phyloP scores from a whole-genome alignment of 2,797 vertebrate species.

The Amazona ochrocephala region DNA sequence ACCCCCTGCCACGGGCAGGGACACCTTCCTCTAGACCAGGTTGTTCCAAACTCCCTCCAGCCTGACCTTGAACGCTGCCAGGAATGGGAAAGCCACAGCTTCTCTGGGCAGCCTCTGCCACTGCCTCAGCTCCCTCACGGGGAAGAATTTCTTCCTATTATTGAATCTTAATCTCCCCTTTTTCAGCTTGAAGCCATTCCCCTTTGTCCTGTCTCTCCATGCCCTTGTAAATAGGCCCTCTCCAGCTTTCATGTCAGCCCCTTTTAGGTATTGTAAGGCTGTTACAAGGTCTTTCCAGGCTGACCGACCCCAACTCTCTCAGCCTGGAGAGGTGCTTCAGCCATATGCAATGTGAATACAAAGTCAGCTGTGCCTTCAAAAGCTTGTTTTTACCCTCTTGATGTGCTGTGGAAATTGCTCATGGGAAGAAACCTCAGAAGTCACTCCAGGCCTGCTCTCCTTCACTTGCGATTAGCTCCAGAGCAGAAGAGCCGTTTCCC shows the following conservation, averaged over 20 bases:
- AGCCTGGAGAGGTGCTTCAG: background rate
- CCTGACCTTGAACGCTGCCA: background rate
- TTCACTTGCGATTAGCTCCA: background rate
- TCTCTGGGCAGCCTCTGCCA: background rate
- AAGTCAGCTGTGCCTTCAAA: background rate
- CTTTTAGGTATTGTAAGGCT: background rate
- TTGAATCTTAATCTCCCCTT: background rate
- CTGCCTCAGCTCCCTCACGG: background rate
- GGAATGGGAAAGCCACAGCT: background rate
- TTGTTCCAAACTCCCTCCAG: background rate
- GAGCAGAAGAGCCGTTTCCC: background rate
- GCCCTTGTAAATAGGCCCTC: background rate
- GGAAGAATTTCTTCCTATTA: background rate
- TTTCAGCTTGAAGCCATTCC: background rate
- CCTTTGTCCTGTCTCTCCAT: background rate
- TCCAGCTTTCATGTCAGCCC: background rate
- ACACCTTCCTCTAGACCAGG: background rate
- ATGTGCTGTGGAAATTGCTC: background rate
- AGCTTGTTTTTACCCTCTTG: background rate
- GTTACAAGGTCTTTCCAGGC: background rate
- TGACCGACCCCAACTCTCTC: background rate
- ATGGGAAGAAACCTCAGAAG: background rate
- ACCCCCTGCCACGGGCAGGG: accelerated
- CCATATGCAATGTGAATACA: background rate
- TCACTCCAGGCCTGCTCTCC: background rate